Percentiles rank a stretch among this genome's conserved stretches.
Conservation (phyloP, 2,113 vertebrate genomes). For the Hemiscyllium ocellatum region DNA sequence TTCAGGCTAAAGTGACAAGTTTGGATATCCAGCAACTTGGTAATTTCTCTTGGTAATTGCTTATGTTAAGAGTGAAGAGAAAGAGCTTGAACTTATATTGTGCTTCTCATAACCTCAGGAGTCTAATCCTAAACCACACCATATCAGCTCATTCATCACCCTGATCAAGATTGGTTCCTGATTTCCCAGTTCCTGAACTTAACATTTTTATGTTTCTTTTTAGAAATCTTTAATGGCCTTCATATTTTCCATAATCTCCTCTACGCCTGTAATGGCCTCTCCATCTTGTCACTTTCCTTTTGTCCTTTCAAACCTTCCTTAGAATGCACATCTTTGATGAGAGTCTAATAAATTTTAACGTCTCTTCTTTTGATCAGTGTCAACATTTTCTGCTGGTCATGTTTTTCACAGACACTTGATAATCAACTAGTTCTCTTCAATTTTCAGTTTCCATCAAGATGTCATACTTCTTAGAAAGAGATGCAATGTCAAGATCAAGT, state of each 20-base stretch:
- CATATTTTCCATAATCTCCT: background rate
- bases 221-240: background rate
- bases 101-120: background rate
- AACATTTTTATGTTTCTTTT: background rate
- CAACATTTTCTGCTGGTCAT: background rate
- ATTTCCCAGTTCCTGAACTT: background rate
- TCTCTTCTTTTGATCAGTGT: background rate
- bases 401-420: background rate
- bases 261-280: background rate
- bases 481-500: background rate
- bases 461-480: background rate
- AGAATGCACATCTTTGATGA: background rate
- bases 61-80: background rate
- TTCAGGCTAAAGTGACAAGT: background rate
- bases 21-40: background rate
- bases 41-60: background rate
- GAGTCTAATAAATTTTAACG: background rate
- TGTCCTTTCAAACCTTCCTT: background rate
- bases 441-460: background rate
- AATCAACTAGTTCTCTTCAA: background rate
- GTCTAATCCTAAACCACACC: background rate
- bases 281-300: background rate
- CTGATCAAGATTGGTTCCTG: background rate
- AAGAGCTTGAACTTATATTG: background rate
- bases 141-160: background rate